Percentiles rank a stretch among this genome's conserved stretches.
Evolutionary conservation across 2,797 vertebrate species (phyloP).

Genomic region (Pelodytes ibericus): DNA sequence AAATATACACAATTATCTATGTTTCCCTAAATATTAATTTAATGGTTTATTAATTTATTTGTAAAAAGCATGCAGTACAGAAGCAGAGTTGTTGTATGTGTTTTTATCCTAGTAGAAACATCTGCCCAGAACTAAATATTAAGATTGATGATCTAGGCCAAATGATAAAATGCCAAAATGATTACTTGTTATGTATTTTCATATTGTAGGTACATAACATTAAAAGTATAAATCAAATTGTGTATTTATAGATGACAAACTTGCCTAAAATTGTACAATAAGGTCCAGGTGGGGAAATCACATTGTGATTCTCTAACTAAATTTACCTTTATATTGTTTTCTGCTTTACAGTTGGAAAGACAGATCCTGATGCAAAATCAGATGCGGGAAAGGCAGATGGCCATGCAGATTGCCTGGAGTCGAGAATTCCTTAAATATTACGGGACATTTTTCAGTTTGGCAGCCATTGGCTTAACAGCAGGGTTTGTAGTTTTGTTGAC

Average conservation of each 20-base stretch:
- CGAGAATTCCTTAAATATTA: slow-evolving; percentile 89
- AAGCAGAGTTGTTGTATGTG: background rate
- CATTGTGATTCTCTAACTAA: slow-evolving; percentile 17
- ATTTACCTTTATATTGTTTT: slow-evolving; percentile 40
- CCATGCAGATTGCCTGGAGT: slow-evolving; percentile 89
- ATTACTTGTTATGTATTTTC: background rate
- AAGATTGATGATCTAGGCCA: slow-evolving; percentile 4
- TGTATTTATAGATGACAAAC: slow-evolving; percentile 17
- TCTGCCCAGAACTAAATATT: background rate
- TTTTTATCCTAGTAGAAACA: background rate
- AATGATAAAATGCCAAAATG: background rate
- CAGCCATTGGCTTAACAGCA: slow-evolving; percentile 72
- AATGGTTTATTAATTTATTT: background rate
- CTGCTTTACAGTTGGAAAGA: slow-evolving; percentile 80
- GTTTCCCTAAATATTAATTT: background rate
- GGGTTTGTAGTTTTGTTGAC: slow-evolving; percentile 68
- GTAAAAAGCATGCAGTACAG: background rate
- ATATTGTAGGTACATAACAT: background rate
- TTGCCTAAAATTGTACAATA: background rate
- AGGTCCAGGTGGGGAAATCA: slow-evolving; percentile 14
- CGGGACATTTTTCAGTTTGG: slow-evolving; percentile 78
- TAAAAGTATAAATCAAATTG: slow-evolving; percentile 8
- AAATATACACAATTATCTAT: background rate
- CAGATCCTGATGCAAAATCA: slow-evolving; percentile 89
- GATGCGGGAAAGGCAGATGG: slow-evolving; percentile 87